These are phyloP conservation scores for Drosophila neotestacea DNA, from an alignment of 2,888 invertebrate species.

Conservation along the genomic window DNA sequence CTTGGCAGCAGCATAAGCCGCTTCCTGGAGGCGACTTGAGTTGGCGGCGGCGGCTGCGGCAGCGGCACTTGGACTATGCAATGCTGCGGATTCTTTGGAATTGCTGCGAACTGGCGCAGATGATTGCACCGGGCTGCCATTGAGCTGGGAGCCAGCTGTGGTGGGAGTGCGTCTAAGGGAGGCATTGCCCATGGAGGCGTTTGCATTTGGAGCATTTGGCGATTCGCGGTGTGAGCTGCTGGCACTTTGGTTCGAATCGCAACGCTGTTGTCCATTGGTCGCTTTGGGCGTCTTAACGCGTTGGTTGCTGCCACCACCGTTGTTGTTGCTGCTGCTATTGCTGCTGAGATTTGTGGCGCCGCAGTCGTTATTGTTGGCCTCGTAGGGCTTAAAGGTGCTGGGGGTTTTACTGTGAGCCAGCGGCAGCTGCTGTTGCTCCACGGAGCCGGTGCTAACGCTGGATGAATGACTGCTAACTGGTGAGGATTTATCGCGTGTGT, in stretches of 20 bases:
- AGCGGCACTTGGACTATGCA: constrained; percentile 70
- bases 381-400: constrained; percentile 91
- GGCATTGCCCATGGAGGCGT: constrained; percentile 10
- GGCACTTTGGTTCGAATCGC: constrained; percentile 92
- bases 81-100: constrained; percentile 82
- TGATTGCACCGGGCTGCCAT: constrained; percentile 72
- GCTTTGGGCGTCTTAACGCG: constrained; percentile 72
- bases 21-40: constrained; percentile 72
- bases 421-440: constrained; percentile 82
- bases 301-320: constrained; percentile 14
- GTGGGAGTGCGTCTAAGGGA: constrained; percentile 48
- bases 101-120: constrained; percentile 74
- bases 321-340: constrained; percentile 38
- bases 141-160: constrained; percentile 44
- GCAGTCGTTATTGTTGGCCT: constrained; percentile 87
- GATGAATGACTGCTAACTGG: constrained; percentile 85
- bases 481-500: constrained; percentile 88
- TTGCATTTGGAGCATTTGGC: constrained; percentile 59
- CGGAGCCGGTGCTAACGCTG: constrained; percentile 86
- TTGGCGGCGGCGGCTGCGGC: constrained; percentile 57
- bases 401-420: constrained; percentile 77
- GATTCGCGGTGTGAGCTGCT: constrained; percentile 84
- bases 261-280: constrained; percentile 85
- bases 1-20: constrained; percentile 80
- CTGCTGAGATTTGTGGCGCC: constrained; percentile 69